phyloP scores from a whole-genome alignment of 2,797 vertebrate species.

The Poecilia picta region DNA sequence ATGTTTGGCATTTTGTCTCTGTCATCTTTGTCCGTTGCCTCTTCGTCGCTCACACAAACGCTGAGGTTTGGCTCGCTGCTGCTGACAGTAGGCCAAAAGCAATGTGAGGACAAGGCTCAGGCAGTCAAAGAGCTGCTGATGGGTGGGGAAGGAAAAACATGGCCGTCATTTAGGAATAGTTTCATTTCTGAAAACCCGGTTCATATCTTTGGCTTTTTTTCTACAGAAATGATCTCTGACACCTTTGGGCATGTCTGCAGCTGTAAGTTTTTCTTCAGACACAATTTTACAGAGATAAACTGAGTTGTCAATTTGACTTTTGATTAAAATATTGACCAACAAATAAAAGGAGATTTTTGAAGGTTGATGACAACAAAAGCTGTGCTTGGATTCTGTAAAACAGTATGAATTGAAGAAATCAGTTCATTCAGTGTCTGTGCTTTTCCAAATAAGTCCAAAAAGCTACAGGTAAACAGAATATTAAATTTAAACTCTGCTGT shows the following conservation, averaged over 20 bases:
- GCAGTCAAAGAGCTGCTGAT: slow-evolving; percentile 11
- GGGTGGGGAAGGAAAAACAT: not conserved
- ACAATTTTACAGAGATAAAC: not conserved
- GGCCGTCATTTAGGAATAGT: not conserved
- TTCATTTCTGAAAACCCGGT: not conserved
- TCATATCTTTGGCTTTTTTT: not conserved
- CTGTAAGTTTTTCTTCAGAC: not conserved
- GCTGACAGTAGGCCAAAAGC: slow-evolving; percentile 72
- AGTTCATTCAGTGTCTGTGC: not conserved
- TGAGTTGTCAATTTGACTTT: not conserved
- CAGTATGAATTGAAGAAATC: not conserved
- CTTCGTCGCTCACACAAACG: slow-evolving; percentile 50
- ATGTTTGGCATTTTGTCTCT: not conserved
- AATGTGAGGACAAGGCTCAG: slow-evolving; percentile 63
- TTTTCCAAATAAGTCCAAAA: not conserved
- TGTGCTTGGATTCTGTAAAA: not conserved
- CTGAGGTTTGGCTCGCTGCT: slow-evolving; percentile 74
- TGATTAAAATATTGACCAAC: not conserved
- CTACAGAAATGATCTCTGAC: not conserved
- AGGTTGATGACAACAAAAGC: not conserved
- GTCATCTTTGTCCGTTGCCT: slow-evolving; percentile 17
- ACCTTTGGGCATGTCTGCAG: not conserved
- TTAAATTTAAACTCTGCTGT: not conserved
- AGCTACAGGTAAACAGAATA: not conserved
- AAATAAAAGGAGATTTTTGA: not conserved